Evolutionary conservation across 2,113 vertebrate genomes (phyloP).

Genomic region (Salvelinus namaycush): DNA sequence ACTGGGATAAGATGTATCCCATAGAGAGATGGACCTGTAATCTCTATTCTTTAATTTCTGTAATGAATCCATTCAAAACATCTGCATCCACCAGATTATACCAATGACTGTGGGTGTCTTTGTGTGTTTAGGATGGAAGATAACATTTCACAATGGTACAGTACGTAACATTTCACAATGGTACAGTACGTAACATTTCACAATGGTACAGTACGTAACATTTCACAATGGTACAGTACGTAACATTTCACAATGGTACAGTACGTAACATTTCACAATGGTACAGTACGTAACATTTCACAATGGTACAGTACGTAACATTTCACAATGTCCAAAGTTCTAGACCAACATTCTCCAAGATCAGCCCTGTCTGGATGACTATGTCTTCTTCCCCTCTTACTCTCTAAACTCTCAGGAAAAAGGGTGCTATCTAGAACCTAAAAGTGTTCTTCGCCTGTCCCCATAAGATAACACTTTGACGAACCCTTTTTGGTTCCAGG

Average conservation of each 20-base stretch:
- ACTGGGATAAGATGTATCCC: too few relatives aligned
- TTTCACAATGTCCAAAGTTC: not conserved
- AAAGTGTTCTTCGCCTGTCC: too few relatives aligned
- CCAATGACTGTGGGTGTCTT: not conserved
- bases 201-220: not conserved
- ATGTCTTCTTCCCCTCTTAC: conserved; percentile 14
- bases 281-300: too few relatives aligned
- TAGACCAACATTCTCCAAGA: not conserved
- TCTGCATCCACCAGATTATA: not conserved
- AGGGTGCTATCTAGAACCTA: too few relatives aligned
- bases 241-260: too few relatives aligned
- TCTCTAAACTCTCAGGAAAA: not conserved
- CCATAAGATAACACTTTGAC: too few relatives aligned
- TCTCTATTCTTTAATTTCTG: not conserved
- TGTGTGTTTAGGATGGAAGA: conserved; percentile 14
- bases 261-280: too few relatives aligned
- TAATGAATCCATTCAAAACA: not conserved
- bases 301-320: too few relatives aligned
- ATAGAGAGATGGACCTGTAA: not conserved
- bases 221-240: not conserved
- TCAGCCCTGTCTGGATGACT: not conserved
- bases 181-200: not conserved
- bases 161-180: not conserved
- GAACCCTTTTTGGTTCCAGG: too few relatives aligned
- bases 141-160: too few relatives aligned